phyloP scores from a whole-genome alignment of 2,113 vertebrate genomes.

The Emydocephalus ijimae region DNA sequence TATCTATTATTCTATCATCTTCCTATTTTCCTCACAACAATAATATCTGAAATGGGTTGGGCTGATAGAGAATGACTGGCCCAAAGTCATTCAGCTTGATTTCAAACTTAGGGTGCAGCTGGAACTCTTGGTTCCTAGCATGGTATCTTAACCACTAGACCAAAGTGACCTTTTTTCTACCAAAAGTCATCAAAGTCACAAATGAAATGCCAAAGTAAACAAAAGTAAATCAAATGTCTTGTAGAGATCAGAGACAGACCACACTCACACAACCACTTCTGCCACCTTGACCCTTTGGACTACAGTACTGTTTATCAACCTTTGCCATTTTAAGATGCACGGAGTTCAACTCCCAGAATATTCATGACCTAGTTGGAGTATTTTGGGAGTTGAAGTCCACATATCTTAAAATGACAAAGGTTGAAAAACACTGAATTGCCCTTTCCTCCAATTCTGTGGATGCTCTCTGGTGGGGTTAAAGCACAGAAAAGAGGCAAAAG shows the following conservation, averaged over 20 bases:
- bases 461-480: not conserved
- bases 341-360: not conserved
- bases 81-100: not conserved
- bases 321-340: not conserved
- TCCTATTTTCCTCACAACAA: not conserved
- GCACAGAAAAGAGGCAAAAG: not conserved
- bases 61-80: not conserved
- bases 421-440: not conserved
- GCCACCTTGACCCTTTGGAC: not conserved
- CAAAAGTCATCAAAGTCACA: not conserved
- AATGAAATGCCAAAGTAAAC: not conserved
- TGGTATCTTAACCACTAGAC: not conserved
- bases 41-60: not conserved
- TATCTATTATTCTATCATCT: not conserved
- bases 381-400: not conserved
- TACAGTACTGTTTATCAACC: not conserved
- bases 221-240: not conserved
- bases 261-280: not conserved
- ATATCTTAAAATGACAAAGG: not conserved
- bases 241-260: not conserved
- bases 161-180: not conserved
- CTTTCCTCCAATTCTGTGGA: not conserved
- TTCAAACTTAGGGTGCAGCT: not conserved
- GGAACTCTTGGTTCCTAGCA: not conserved
- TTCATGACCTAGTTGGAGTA: not conserved